Percentiles rank a stretch among this genome's conserved stretches.
These are phyloP conservation scores for Pogonomyrmex californicus DNA, from an alignment of 1,140 invertebrate species.

Conservation along the genomic window DNA sequence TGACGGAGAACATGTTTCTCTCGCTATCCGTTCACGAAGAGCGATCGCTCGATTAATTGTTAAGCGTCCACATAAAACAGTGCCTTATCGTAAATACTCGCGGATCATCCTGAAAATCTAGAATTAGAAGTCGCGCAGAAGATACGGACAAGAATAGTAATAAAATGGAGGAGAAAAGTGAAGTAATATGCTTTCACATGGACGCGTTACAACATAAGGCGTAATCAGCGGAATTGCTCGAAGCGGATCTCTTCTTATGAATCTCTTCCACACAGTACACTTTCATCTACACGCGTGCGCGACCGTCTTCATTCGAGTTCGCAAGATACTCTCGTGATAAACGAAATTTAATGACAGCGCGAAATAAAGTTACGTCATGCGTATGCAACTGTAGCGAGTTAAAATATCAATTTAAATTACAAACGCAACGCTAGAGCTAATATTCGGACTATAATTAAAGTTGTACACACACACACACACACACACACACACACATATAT, in stretches of 20 bases:
- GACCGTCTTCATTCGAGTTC: not conserved
- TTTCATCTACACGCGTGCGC: conserved; percentile 18
- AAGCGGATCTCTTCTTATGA: not conserved
- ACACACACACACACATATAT: no score
- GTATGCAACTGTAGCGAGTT: not conserved
- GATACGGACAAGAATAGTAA: not conserved
- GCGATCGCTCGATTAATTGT: conserved; percentile 17
- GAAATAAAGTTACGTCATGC: conserved; percentile 4
- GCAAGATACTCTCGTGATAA: not conserved
- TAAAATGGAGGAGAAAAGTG: not conserved
- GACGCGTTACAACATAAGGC: conserved; percentile 21
- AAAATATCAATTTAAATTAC: conserved; percentile 39
- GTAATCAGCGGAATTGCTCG: conserved; percentile 32
- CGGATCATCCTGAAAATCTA: not conserved
- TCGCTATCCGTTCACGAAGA: conserved; percentile 13
- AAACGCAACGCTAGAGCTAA: not conserved
- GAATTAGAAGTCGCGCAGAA: not conserved
- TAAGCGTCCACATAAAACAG: not conserved
- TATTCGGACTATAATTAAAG: not conserved
- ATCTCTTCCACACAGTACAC: conserved; percentile 8
- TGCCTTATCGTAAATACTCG: not conserved
- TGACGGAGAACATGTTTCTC: conserved; percentile 25
- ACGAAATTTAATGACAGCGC: conserved; percentile 24
- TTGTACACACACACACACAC: not conserved
- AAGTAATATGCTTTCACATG: conserved; percentile 14